A percentile compares a stretch with the other conserved stretches of the same genome.
Conservation (phyloP, 2,888 invertebrate genomes). For the Boloria selene region DNA sequence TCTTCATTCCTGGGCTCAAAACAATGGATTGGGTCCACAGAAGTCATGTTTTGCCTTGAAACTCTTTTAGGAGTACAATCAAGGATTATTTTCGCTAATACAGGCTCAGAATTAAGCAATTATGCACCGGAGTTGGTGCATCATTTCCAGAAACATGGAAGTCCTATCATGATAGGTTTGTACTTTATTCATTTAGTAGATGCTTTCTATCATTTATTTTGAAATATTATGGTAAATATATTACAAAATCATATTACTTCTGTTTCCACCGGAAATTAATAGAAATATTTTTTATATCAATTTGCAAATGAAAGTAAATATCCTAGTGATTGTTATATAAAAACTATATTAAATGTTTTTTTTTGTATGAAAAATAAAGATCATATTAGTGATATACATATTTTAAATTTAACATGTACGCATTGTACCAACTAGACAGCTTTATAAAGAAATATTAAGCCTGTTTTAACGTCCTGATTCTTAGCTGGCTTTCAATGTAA, state of each 20-base stretch:
- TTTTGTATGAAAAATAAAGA: too few relatives aligned
- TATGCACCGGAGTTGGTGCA: slow-evolving; percentile 91
- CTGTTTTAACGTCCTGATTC: too few relatives aligned
- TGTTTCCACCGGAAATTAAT: too few relatives aligned
- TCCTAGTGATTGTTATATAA: not conserved
- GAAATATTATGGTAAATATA: not conserved
- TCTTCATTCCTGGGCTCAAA: slow-evolving; percentile 92
- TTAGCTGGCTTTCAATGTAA: too few relatives aligned
- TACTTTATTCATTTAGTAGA: slow-evolving; percentile 17
- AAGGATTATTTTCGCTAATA: slow-evolving; percentile 92
- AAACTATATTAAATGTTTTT: too few relatives aligned
- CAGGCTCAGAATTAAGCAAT: slow-evolving; percentile 90
- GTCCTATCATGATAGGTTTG: slow-evolving; percentile 98
- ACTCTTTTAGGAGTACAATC: slow-evolving; percentile 88
- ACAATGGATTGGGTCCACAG: slow-evolving; percentile 99
- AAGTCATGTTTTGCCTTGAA: slow-evolving; percentile 96
- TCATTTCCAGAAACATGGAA: slow-evolving; percentile 96
- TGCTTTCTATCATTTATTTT: not conserved
- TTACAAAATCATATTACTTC: too few relatives aligned
- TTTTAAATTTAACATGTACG: too few relatives aligned
- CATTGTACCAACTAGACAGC: too few relatives aligned
- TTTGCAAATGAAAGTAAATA: too few relatives aligned
- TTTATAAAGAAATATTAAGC: too few relatives aligned
- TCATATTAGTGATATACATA: too few relatives aligned
- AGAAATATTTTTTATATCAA: too few relatives aligned